Conservation (phyloP, 2,888 invertebrate genomes). For the Orgyia antiqua region DNA sequence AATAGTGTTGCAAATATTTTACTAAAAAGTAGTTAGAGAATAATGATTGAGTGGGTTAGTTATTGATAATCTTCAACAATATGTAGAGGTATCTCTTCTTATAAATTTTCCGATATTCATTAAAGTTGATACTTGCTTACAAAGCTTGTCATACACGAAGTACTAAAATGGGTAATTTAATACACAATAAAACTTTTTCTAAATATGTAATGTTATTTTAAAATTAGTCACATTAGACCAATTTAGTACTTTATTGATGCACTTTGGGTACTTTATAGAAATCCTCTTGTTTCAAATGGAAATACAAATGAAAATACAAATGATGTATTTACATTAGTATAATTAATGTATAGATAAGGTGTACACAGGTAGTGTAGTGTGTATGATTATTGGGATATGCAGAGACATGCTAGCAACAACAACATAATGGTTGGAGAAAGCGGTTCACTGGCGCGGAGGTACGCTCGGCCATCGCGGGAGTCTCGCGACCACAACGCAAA, state of each 20-base stretch:
- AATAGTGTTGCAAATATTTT: neutral
- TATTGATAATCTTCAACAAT: constrained; percentile 35
- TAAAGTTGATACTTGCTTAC: constrained; percentile 52
- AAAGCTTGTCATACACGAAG: constrained; percentile 45
- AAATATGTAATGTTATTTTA: neutral
- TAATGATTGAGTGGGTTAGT: constrained; percentile 37
- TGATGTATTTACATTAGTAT: constrained; percentile 11
- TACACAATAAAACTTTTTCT: too few relatives aligned
- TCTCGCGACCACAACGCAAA: constrained; percentile 61
- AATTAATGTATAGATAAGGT: constrained; percentile 29
- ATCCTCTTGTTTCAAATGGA: constrained; percentile 7
- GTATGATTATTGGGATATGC: constrained; percentile 68
- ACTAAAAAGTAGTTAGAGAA: constrained; percentile 17
- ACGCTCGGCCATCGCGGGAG: constrained; percentile 60
- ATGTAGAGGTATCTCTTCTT: constrained; percentile 18
- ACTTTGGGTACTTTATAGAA: constrained; percentile 23
- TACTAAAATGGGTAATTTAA: constrained; percentile 36
- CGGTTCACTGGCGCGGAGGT: constrained; percentile 70
- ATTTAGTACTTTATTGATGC: constrained; percentile 38
- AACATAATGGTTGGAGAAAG: constrained; percentile 74
- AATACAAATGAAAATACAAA: constrained; percentile 9
- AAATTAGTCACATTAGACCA: constrained; percentile 16
- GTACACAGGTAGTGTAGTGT: constrained; percentile 61
- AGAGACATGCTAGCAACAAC: constrained; percentile 80
- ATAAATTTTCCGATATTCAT: too few relatives aligned